These are phyloP conservation scores for Gryllus longicercus DNA, from an alignment of 2,888 invertebrate genomes.

Conservation along the genomic window DNA sequence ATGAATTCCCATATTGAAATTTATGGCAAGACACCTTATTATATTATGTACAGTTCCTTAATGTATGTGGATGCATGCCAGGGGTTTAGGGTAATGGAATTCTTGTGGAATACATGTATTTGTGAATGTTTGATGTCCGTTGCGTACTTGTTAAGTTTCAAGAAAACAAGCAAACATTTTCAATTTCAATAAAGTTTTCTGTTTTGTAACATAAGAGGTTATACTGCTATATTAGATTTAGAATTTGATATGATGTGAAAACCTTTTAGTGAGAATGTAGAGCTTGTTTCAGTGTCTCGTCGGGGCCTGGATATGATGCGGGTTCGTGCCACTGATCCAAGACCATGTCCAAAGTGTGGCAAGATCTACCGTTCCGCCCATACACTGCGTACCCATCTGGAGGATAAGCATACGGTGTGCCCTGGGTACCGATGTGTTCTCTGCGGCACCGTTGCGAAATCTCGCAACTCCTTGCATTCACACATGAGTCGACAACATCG, in stretches of 20 bases:
- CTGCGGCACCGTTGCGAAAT: conserved; percentile 90
- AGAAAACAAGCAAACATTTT: too few species aligned
- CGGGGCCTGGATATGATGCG: conserved; percentile 79
- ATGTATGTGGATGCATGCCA: too few species aligned
- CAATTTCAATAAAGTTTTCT: too few species aligned
- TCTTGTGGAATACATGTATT: too few species aligned
- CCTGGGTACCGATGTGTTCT: conserved; percentile 88
- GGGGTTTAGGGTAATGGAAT: too few species aligned
- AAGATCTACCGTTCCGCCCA: conserved; percentile 91
- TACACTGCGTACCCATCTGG: conserved; percentile 84
- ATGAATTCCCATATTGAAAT: too few species aligned
- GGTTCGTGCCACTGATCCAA: conserved; percentile 85
- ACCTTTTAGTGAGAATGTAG: not conserved
- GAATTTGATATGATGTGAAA: not conserved
- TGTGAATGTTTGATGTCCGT: too few species aligned
- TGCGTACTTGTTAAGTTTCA: too few species aligned
- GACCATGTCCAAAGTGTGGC: conserved; percentile 89
- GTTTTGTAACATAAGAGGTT: too few species aligned
- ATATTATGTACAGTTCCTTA: too few species aligned
- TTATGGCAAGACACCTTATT: too few species aligned
- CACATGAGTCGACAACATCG: conserved; percentile 93
- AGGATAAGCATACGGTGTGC: conserved; percentile 90
- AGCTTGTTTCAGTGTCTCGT: conserved; percentile 59
- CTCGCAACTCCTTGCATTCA: conserved; percentile 85
- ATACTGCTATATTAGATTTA: too few species aligned